A percentile compares a stretch with the other conserved stretches of the same genome.
Conservation (phyloP, 2,113 vertebrate species). For the Centropus unirufus region DNA sequence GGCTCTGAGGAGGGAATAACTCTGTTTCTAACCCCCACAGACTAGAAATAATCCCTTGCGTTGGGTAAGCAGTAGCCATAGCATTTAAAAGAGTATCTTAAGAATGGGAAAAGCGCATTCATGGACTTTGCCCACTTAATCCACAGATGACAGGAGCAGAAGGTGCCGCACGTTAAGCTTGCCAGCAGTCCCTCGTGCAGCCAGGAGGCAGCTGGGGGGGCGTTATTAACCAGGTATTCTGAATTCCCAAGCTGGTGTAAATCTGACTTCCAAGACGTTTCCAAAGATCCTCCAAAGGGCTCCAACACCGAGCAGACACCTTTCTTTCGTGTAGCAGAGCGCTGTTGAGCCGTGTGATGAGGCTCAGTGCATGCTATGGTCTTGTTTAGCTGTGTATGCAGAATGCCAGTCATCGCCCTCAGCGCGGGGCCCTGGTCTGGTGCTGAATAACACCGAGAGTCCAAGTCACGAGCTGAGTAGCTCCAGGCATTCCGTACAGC, state of each 20-base stretch:
- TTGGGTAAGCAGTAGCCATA: rapidly evolving
- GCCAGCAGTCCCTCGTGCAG: neutral
- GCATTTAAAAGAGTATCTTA: neutral
- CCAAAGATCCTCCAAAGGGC: neutral
- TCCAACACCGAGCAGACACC: neutral
- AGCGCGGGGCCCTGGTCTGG: neutral
- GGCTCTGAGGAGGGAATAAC: neutral
- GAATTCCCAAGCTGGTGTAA: neutral
- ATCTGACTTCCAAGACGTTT: neutral
- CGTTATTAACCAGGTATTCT: neutral
- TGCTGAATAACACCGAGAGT: neutral
- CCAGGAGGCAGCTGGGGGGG: neutral
- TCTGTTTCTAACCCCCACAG: neutral
- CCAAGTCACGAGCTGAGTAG: neutral
- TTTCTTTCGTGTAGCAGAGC: neutral
- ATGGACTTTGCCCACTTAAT: neutral
- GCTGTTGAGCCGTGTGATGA: neutral
- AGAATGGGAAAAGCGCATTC: rapidly evolving
- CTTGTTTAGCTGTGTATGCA: neutral
- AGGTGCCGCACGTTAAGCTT: neutral
- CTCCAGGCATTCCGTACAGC: neutral
- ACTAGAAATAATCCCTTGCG: neutral
- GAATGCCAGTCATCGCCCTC: neutral
- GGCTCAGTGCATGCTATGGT: neutral
- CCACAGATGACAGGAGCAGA: neutral